phyloP scores from a whole-genome alignment of 2,797 vertebrate species.

The Garrulus glandarius region DNA sequence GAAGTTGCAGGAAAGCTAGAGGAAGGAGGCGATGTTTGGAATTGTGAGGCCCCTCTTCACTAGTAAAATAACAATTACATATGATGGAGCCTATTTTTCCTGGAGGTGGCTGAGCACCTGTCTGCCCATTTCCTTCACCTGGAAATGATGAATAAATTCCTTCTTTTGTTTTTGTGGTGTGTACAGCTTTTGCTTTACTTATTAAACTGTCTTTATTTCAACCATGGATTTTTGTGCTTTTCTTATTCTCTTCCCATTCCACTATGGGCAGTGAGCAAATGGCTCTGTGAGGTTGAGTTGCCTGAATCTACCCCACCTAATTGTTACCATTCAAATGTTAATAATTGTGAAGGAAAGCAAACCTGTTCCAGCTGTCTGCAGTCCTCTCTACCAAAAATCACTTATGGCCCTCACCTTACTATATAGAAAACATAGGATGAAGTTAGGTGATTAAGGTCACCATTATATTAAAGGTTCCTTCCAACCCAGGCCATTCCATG shows the following conservation, averaged over 20 bases:
- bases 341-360: background rate
- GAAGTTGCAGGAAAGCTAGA: background rate
- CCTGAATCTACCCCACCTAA: background rate
- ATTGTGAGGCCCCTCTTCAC: rapidly evolving
- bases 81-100: background rate
- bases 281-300: background rate
- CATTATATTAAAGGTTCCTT: background rate
- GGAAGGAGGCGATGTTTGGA: rapidly evolving
- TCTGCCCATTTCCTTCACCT: background rate
- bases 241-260: background rate
- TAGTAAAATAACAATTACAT: rapidly evolving
- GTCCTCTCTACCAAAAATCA: background rate
- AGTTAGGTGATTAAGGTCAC: background rate
- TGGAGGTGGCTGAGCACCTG: background rate
- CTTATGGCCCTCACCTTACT: background rate
- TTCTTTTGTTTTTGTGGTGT: background rate
- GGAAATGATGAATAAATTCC: background rate
- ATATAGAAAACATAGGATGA: background rate
- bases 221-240: background rate
- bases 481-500: background rate
- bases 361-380: background rate
- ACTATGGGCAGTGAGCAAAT: background rate
- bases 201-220: background rate
- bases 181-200: background rate
- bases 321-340: background rate